Conservation (phyloP, 2,888 invertebrate genomes). For the Apocheima hispidaria region DNA sequence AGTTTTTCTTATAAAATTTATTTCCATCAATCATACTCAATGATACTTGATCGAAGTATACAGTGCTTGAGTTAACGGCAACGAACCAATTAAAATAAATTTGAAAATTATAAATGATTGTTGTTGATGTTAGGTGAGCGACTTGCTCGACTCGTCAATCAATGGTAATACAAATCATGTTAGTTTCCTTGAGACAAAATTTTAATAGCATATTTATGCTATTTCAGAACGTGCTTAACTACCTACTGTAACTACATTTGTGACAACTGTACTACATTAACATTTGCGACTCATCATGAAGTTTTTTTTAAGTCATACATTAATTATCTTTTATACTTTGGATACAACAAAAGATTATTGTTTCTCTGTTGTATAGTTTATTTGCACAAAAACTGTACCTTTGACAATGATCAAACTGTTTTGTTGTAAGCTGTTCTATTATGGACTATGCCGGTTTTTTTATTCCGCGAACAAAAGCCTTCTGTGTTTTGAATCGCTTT, state of each 20-base stretch:
- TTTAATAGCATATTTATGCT: not conserved
- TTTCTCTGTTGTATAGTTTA: slow-evolving; percentile 45
- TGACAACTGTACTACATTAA: not conserved
- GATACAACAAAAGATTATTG: slow-evolving; percentile 46
- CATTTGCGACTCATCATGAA: slow-evolving; percentile 22
- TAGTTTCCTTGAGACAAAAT: not conserved
- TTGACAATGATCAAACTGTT: slow-evolving; percentile 42
- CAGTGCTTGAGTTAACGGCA: no score
- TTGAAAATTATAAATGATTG: no score
- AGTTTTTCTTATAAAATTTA: no score
- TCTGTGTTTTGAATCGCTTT: not conserved
- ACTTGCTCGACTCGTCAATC: no score
- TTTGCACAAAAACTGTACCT: slow-evolving; percentile 52
- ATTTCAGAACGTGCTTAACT: not conserved
- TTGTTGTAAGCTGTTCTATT: slow-evolving; percentile 30
- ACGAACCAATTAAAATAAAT: no score
- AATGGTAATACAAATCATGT: not conserved
- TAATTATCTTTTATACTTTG: slow-evolving; percentile 41
- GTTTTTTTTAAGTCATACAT: slow-evolving; percentile 38
- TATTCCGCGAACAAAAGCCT: not conserved
- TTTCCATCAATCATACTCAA: no score
- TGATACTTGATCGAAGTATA: no score
- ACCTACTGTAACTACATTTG: not conserved
- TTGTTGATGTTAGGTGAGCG: not conserved
- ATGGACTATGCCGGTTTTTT: slow-evolving; percentile 5